Evolutionary conservation across 2,888 invertebrate genomes (phyloP), one percentile per base, ranked within the genome.

Genomic region (Muscina levida): DNA sequence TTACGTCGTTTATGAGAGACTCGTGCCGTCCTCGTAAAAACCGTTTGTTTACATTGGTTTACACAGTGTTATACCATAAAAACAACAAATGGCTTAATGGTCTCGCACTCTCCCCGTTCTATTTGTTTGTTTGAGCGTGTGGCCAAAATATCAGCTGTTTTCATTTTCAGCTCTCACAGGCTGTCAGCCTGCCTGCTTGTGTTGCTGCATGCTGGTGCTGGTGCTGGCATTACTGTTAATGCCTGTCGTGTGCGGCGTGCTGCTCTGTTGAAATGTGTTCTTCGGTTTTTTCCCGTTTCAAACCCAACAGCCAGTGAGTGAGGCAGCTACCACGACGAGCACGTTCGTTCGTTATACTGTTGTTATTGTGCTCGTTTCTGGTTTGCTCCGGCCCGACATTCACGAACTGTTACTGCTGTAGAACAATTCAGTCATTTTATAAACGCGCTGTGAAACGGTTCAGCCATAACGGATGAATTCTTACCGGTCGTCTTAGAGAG

Each of bases 371-470:
- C 44, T 59, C 26, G 46, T 56, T 39, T 51, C 66, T 44, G 57
- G n/a, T 67, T 70, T n/a, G 59, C 59, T 72, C 66, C 62, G 8
- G 31, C 8, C 31, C 31, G 31, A 31, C 31, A 31, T 31, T 5
- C 31, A 82, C 74, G 62, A 81, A 66, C 44, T 15, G 68, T 81
- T 75, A 81, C 81, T 62, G 77, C 74, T 80, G 57, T 70, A 39
- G 59, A 59, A 48, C 74, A 82, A 83, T 85, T 87, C 84, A 87
- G 87, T 87, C 85, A 85, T 84, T 85, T 83, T 84, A 84, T 84
- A 86, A 85, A 85, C 87, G 86, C 83, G 83, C 82, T 84, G 85
- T 84, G 76, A 72, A 83, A 87, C 85, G 85, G 88, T 85, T 81
- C 48, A 68, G 15, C 31, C 26, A 46, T 67, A 77, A 77, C 81